Evolutionary conservation across 2,797 vertebrate genomes (phyloP).

Genomic region (Artibeus jamaicensis): DNA sequence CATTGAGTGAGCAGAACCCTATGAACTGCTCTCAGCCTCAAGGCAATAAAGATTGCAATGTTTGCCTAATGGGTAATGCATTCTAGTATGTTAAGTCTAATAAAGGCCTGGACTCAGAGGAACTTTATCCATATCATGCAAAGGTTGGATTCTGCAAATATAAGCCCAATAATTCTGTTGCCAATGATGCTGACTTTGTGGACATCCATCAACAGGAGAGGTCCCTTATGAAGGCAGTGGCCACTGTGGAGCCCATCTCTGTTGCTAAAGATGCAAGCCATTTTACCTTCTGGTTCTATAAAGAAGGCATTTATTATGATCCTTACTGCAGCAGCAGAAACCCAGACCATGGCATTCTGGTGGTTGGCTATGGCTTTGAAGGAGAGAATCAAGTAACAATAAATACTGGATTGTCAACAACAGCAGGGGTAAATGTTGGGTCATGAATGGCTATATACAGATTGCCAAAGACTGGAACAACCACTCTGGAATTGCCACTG

Average conservation of each 20-base stretch:
- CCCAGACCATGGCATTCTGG: background rate
- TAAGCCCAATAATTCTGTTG: conserved; percentile 84
- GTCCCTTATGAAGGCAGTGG: conserved; percentile 91
- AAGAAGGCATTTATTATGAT: background rate
- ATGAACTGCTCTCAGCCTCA: no score
- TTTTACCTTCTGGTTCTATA: background rate
- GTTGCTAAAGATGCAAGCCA: conserved; percentile 83
- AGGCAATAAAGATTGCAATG: no score
- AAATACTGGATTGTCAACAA: background rate
- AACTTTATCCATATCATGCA: no score
- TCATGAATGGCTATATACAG: background rate
- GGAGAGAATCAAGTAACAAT: background rate
- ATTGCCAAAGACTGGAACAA: background rate
- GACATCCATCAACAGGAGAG: conserved; percentile 88
- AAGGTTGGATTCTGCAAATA: conserved; percentile 82
- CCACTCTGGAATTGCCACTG: background rate
- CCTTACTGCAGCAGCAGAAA: background rate
- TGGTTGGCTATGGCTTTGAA: background rate
- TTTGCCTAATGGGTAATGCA: no score
- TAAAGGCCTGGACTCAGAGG: no score
- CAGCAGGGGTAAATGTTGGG: background rate
- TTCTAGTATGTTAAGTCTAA: no score
- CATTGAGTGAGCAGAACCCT: no score
- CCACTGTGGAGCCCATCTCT: conserved; percentile 90
- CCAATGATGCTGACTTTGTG: conserved; percentile 91